Conservation (phyloP, 2,797 vertebrate genomes). For the Urophycis tenuis region DNA sequence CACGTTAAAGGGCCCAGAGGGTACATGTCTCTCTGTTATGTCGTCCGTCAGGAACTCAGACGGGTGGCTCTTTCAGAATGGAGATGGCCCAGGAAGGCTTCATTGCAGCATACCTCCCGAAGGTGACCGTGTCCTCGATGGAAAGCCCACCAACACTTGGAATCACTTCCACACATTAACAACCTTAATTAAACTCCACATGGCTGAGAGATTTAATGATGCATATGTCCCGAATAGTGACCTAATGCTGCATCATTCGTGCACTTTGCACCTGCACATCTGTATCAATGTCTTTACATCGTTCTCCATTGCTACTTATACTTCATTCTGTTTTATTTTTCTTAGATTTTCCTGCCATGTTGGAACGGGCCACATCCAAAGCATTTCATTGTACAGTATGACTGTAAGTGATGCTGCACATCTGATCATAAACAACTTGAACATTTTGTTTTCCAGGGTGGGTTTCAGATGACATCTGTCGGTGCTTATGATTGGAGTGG, state of each 20-base stretch:
- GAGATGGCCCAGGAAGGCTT: conserved; percentile 71
- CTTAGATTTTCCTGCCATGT: no score
- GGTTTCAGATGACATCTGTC: conserved; percentile 47
- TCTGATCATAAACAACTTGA: not conserved
- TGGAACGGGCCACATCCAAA: no score
- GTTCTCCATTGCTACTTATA: no score
- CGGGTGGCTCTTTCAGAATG: conserved; percentile 55
- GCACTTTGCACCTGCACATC: no score
- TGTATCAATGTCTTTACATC: no score
- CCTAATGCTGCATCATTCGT: no score
- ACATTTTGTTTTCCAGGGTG: conserved; percentile 16
- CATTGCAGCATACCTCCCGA: conserved; percentile 44
- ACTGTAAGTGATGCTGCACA: no score
- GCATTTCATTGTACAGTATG: no score
- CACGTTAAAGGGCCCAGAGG: not conserved
- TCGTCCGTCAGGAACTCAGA: conserved; percentile 56
- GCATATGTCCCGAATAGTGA: not conserved
- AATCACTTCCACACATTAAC: not conserved
- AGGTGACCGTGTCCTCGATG: conserved; percentile 32
- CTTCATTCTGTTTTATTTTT: no score
- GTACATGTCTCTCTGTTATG: not conserved
- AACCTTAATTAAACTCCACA: not conserved
- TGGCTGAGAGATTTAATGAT: not conserved
- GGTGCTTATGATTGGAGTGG: conserved; percentile 68
- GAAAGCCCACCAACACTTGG: not conserved